Conservation (phyloP, 37 sponge, comb jelly and placozoan genomes). For the Tethya wilhelma region DNA sequence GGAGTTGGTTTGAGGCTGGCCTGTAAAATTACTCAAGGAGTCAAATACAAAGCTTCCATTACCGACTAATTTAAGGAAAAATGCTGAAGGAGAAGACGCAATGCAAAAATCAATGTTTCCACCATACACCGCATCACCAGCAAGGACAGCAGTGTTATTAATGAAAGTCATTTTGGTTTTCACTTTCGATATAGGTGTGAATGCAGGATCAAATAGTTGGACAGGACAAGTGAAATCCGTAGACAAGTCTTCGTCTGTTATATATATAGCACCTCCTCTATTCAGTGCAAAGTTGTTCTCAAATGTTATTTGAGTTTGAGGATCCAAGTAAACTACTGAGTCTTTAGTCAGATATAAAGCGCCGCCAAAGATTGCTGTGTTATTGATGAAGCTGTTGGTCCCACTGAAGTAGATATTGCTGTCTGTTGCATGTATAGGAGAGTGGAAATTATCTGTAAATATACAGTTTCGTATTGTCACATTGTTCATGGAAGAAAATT, state of each 20-base stretch:
- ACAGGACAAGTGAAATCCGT: neutral
- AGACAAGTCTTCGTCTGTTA: neutral
- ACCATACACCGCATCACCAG: constrained; percentile 5
- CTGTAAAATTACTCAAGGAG: neutral
- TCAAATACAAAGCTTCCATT: neutral
- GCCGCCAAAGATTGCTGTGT: neutral
- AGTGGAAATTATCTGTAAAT: neutral
- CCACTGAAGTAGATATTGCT: neutral
- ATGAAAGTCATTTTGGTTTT: neutral
- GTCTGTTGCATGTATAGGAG: neutral
- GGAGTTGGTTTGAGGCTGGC: neutral
- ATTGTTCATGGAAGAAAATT: neutral
- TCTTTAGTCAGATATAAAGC: neutral
- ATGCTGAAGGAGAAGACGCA: too few species aligned
- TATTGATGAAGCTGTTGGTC: neutral
- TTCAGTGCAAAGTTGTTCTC: neutral
- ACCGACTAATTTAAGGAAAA: neutral
- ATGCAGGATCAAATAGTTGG: neutral
- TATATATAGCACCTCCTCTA: neutral
- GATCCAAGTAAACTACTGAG: neutral
- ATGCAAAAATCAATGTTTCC: constrained; percentile 1
- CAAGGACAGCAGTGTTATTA: neutral
- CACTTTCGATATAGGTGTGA: neutral
- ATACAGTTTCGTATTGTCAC: neutral
- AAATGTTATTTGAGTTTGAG: neutral